Evolutionary conservation across 2,888 invertebrate species (phyloP), one percentile per base, ranked within the genome.

Genomic region (Nezara viridula): DNA sequence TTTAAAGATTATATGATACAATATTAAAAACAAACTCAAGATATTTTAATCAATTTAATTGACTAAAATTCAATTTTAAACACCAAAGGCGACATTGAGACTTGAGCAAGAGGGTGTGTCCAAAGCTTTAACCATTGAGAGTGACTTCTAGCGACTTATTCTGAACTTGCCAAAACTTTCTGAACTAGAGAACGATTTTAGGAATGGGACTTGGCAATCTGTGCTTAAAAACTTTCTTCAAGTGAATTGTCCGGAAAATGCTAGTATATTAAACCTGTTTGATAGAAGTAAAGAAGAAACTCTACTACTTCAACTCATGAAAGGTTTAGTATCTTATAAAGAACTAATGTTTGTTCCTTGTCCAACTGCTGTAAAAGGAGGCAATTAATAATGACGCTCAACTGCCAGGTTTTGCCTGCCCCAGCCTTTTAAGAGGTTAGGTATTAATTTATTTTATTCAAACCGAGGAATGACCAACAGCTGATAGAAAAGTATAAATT

Each of bases 171-270:
- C 27, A 27, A 60, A 60, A 60, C 60, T 60, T 60, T 60, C 60
- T 60, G 60, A 60, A 60, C 60, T 60, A 21, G 60, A 27, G 60
- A 60, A 60, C 60, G 27, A 60, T 60, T 60, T 60, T 24, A 40
- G 85, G 81, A 85, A 85, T 85, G 85, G 85, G 44, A 40, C 44
- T 40, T 85, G 60, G 60, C 60, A 60, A 60, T 60, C 60, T 60
- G 60, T 60, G 60, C 60, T 60, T 27, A 60, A 27, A 60, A 60
- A 60, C 60, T 60, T 60, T 60, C 16, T 16, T 27, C 12, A 60
- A 60, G 60, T 27, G 60, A 60, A 60, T 60, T 60, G 27, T 60
- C 27, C 60, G 27, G 60, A 60, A 60, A 60, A 60, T 16, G 60
- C 60, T 60, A 27, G 60, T 60, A 27, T 60, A 60, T 60, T 60